These are phyloP conservation scores for Protonemura montana DNA, from an alignment of 2,888 invertebrate species.

Conservation along the genomic window DNA sequence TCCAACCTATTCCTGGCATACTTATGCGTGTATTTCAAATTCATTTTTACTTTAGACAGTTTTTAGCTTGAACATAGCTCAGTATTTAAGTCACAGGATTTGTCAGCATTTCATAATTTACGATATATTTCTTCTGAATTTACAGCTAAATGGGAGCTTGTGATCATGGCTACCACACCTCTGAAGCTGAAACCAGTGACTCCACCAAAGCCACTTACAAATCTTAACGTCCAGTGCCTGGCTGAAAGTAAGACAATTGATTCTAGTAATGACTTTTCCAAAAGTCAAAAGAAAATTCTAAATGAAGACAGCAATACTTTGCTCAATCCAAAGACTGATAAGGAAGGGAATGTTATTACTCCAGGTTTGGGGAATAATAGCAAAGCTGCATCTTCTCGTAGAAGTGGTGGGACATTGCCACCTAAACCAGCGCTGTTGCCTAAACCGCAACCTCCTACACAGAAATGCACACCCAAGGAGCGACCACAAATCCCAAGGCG, in stretches of 20 bases:
- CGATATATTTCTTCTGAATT: too few relatives aligned
- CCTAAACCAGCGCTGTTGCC: constrained; percentile 47
- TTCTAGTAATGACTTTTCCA: constrained; percentile 9
- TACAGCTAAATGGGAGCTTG: neutral
- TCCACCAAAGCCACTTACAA: constrained; percentile 42
- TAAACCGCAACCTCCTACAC: constrained; percentile 43
- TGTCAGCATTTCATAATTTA: too few relatives aligned
- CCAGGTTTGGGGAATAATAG: neutral
- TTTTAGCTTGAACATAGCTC: too few relatives aligned
- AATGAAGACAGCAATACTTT: neutral
- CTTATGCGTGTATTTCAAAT: neutral
- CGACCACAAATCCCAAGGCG: constrained; percentile 27
- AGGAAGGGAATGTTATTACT: neutral
- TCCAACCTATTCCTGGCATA: neutral
- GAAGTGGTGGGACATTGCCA: neutral
- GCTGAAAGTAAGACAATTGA: neutral
- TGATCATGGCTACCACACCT: neutral
- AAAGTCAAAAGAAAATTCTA: neutral
- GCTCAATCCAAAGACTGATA: constrained; percentile 41
- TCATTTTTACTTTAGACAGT: too few relatives aligned
- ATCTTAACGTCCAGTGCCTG: neutral
- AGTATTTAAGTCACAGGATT: too few relatives aligned
- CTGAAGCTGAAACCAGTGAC: constrained; percentile 38
- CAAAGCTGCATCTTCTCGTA: neutral
- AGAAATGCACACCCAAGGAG: constrained; percentile 17